Conservation (phyloP, 1,140 invertebrate species). For the Atopsyche davidsoni region DNA sequence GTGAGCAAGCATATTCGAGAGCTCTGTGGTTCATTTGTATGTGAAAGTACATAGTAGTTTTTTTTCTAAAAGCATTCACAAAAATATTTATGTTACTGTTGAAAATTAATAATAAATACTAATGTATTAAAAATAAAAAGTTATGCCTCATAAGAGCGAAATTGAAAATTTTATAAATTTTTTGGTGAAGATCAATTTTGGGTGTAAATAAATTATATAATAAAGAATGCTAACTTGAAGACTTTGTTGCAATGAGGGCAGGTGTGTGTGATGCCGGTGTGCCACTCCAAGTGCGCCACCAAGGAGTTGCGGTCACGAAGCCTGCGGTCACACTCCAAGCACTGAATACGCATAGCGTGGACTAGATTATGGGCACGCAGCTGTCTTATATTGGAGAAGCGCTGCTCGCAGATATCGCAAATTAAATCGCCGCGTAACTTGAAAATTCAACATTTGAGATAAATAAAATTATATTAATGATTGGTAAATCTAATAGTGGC, state of each 20-base stretch:
- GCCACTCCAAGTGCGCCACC: slow-evolving; percentile 23
- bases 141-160: too few relatives aligned
- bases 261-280: slow-evolving; percentile 17
- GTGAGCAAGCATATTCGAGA: slow-evolving; percentile 31
- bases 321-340: slow-evolving; percentile 12
- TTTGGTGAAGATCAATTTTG: too few relatives aligned
- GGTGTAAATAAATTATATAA: too few relatives aligned
- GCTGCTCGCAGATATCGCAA: slow-evolving; percentile 19
- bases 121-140: neutral
- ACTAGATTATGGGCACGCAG: slow-evolving; percentile 11
- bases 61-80: too few relatives aligned
- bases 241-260: slow-evolving; percentile 13
- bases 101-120: slow-evolving; percentile 21
- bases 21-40: slow-evolving; percentile 28
- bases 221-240: slow-evolving; percentile 22
- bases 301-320: slow-evolving; percentile 11
- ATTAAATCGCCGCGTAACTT: slow-evolving; percentile 13
- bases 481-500: too few relatives aligned
- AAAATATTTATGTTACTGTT: too few relatives aligned
- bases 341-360: slow-evolving; percentile 19
- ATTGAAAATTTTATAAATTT: too few relatives aligned
- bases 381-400: slow-evolving; percentile 12
- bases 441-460: too few relatives aligned
- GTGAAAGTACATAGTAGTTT: slow-evolving; percentile 34
- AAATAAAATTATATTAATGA: too few relatives aligned